A percentile compares a stretch with the other conserved stretches of the same genome.
These are phyloP conservation scores for Drosophila testacea DNA, from an alignment of 2,888 invertebrate genomes.

Conservation along the genomic window DNA sequence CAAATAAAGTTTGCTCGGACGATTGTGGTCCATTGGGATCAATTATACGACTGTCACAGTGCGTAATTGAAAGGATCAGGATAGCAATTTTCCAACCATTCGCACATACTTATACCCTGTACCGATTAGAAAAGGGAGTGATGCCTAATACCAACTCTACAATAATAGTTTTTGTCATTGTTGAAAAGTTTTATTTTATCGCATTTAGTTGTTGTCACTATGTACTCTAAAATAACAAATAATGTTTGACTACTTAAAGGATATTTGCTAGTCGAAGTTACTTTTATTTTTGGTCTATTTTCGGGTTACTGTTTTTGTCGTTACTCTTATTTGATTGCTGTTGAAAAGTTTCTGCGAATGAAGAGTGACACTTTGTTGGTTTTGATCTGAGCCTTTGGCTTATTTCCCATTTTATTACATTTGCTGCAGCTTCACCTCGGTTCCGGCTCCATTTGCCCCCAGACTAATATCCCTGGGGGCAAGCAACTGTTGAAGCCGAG, in stretches of 20 bases:
- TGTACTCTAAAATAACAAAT: too few species aligned
- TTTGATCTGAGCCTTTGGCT: slow-evolving; percentile 65
- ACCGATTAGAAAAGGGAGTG: neutral
- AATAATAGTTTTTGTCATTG: neutral
- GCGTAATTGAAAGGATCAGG: slow-evolving; percentile 81
- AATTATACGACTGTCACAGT: slow-evolving; percentile 80
- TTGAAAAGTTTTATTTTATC: neutral
- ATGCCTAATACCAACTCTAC: too few species aligned
- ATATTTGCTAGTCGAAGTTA: slow-evolving; percentile 4
- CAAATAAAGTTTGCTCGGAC: slow-evolving; percentile 63
- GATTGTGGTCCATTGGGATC: slow-evolving; percentile 73
- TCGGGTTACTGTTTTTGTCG: slow-evolving; percentile 35
- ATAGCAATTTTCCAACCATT: slow-evolving; percentile 12
- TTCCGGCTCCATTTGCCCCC: slow-evolving; percentile 26
- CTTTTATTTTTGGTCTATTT: slow-evolving; percentile 46
- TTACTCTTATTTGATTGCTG: slow-evolving; percentile 64
- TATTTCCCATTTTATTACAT: slow-evolving; percentile 77
- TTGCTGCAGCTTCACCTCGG: slow-evolving; percentile 37
- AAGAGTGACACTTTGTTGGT: slow-evolving; percentile 72
- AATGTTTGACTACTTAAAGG: neutral
- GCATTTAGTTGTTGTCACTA: too few species aligned
- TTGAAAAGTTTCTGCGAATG: slow-evolving; percentile 74
- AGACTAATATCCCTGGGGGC: slow-evolving; percentile 62
- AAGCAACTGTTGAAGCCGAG: slow-evolving; percentile 58
- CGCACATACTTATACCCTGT: slow-evolving; percentile 23